Percentiles rank a stretch among this genome's conserved stretches.
These are phyloP conservation scores for Tupaia chinensis DNA, from an alignment of 2,113 vertebrate genomes.

Conservation along the genomic window DNA sequence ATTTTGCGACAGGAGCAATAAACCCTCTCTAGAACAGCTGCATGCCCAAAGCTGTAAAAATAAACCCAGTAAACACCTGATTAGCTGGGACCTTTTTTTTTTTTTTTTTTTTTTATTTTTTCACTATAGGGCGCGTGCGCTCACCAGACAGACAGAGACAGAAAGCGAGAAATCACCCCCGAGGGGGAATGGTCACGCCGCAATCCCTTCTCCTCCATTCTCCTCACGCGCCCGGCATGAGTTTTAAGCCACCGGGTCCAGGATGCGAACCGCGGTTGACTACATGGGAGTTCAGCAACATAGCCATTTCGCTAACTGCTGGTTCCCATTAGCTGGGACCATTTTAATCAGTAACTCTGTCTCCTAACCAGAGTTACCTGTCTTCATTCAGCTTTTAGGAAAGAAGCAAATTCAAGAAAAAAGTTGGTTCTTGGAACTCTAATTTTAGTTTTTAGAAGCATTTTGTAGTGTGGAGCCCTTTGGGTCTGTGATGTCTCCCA, in stretches of 20 bases:
- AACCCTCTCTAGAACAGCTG: background rate
- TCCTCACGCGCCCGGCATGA: too few relatives aligned
- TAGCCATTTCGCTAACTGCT: too few relatives aligned
- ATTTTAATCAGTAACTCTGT: background rate
- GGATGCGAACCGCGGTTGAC: too few relatives aligned
- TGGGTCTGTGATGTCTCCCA: background rate
- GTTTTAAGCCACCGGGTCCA: too few relatives aligned
- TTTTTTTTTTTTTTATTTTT: too few relatives aligned
- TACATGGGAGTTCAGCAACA: too few relatives aligned
- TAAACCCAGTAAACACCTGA: background rate
- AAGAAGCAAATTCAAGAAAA: background rate
- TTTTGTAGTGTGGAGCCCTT: background rate
- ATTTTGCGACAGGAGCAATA: background rate
- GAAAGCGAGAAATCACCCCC: too few relatives aligned
- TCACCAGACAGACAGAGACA: too few relatives aligned
- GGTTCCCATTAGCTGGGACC: too few relatives aligned
- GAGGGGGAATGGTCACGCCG: too few relatives aligned
- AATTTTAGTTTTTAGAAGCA: background rate
- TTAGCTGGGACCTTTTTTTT: background rate
- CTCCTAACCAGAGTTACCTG: background rate
- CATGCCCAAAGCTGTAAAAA: background rate
- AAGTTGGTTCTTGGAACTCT: background rate
- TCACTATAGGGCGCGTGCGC: too few relatives aligned
- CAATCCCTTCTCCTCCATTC: too few relatives aligned
- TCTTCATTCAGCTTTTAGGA: constrained; percentile 8